Conservation (phyloP, 2,888 invertebrate species). For the Caenorhabditis zanzibari region DNA sequence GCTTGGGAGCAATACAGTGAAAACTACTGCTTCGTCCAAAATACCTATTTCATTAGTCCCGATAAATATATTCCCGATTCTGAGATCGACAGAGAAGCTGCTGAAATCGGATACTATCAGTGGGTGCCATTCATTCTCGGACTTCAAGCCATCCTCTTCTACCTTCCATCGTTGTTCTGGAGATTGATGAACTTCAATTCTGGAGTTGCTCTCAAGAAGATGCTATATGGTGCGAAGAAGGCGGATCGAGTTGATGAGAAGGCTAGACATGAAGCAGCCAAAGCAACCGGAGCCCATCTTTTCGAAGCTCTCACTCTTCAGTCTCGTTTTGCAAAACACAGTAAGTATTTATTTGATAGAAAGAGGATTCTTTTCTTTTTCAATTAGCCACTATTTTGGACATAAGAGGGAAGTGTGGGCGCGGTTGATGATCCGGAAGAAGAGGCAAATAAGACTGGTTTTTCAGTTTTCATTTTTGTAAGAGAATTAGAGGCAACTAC, state of each 20-base stretch:
- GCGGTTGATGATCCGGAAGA: constrained; percentile 56
- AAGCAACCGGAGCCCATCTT: constrained; percentile 85
- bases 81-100: constrained; percentile 75
- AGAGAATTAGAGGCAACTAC: neutral
- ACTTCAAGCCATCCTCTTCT: constrained; percentile 85
- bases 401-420: constrained; percentile 2
- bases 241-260: constrained; percentile 84
- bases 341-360: constrained; percentile 47
- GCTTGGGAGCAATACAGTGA: constrained; percentile 84
- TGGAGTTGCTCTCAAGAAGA: constrained; percentile 72
- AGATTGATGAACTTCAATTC: constrained; percentile 84
- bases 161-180: constrained; percentile 85
- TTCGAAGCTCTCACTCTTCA: constrained; percentile 85
- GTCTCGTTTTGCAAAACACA: constrained; percentile 82
- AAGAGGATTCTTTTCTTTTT: constrained; percentile 13
- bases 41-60: constrained; percentile 83
- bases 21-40: constrained; percentile 83
- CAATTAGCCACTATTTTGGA: constrained; percentile 51
- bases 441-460: constrained; percentile 13
- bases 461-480: neutral
- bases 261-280: constrained; percentile 62
- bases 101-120: constrained; percentile 84
- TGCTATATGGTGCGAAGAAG: constrained; percentile 82
- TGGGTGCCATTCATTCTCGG: constrained; percentile 84
- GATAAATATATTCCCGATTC: constrained; percentile 81